Evolutionary conservation across 2,888 invertebrate species (phyloP).

Genomic region (Drosophila cyrtoloma): DNA sequence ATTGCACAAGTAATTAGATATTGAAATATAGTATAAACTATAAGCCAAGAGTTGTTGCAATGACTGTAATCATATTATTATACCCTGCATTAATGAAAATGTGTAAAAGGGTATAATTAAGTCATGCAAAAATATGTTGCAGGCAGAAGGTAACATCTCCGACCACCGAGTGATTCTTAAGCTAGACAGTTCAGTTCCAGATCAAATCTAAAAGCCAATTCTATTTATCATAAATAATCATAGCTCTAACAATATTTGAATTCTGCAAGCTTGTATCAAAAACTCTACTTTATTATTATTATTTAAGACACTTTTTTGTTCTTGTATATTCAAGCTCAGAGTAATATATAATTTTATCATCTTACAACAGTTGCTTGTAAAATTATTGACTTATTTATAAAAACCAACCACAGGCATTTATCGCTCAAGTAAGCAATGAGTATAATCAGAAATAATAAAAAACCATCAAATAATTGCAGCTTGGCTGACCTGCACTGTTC

Average conservation of each 20-base stretch:
- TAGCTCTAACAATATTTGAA: fast-evolving
- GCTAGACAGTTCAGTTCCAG: background rate
- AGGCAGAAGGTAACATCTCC: background rate
- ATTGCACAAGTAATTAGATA: background rate
- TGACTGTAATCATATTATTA: background rate
- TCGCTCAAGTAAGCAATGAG: background rate
- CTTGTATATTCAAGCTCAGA: background rate
- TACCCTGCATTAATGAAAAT: background rate
- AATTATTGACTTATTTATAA: background rate
- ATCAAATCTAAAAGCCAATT: background rate
- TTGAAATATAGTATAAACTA: background rate
- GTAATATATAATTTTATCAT: background rate
- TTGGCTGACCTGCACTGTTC: background rate
- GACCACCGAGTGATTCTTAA: no score
- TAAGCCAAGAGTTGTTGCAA: background rate
- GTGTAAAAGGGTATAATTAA: background rate
- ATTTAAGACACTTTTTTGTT: background rate
- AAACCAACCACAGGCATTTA: background rate
- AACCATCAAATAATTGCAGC: background rate
- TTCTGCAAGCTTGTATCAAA: background rate
- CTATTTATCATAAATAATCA: background rate
- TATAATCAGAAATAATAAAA: background rate
- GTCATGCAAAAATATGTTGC: background rate
- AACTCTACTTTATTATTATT: background rate
- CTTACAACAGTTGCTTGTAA: background rate